Evolutionary conservation across 1,140 invertebrate genomes (phyloP).

Genomic region (Rhagoletis zephyria): DNA sequence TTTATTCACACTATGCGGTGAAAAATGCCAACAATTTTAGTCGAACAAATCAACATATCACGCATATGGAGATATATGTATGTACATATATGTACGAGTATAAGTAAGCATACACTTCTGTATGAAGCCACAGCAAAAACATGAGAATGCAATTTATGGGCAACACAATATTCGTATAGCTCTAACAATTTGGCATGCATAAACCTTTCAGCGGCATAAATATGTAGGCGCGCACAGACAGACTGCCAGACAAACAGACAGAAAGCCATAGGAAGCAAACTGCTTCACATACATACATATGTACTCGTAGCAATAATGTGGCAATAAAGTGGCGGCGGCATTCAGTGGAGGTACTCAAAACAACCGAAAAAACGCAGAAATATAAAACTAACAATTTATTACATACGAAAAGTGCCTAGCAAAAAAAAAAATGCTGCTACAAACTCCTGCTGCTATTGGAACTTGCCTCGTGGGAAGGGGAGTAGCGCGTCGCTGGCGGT

Average conservation of each 20-base stretch:
- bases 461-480: not conserved
- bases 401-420: not conserved
- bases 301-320: not conserved
- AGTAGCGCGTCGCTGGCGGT: not conserved
- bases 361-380: not conserved
- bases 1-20: conserved; percentile 25
- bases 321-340: not conserved
- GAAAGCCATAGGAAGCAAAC: not conserved
- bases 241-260: not conserved
- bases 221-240: not conserved
- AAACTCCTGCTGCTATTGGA: not conserved
- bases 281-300: too few relatives aligned
- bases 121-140: not conserved
- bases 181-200: conserved; percentile 44
- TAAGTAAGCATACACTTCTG: not conserved
- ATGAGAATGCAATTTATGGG: conserved; percentile 44
- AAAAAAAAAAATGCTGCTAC: not conserved
- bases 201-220: conserved; percentile 36
- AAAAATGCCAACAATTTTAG: conserved; percentile 1
- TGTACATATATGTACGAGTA: not conserved
- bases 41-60: not conserved
- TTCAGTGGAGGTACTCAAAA: not conserved
- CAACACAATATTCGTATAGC: conserved; percentile 1
- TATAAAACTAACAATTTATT: not conserved
- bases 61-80: too few relatives aligned